phyloP scores from a whole-genome alignment of 2,113 vertebrate species.

The Percina caprodes region DNA sequence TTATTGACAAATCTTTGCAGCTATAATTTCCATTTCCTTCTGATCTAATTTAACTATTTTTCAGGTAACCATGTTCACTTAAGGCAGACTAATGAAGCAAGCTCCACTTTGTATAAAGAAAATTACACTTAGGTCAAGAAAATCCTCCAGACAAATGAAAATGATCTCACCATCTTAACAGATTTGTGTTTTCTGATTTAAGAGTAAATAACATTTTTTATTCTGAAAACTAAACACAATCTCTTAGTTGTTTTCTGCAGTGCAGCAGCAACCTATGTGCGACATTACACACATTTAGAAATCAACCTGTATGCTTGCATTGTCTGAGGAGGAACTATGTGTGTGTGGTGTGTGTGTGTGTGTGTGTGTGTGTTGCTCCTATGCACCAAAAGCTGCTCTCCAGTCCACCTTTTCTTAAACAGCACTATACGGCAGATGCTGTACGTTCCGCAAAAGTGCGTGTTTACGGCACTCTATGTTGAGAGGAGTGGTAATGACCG shows the following conservation, averaged over 20 bases:
- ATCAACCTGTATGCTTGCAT: conserved; percentile 23
- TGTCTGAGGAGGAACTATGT: conserved; percentile 24
- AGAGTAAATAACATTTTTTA: conserved; percentile 19
- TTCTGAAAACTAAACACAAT: conserved; percentile 6
- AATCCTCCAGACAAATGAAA: conserved; percentile 19
- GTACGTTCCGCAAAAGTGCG: conserved; percentile 5
- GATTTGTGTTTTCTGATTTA: neutral
- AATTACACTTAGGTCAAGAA: conserved; percentile 14
- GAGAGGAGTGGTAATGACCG: conserved; percentile 43
- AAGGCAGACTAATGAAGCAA: neutral
- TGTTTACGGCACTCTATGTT: conserved; percentile 35
- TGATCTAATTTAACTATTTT: neutral
- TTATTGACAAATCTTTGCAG: too few species aligned
- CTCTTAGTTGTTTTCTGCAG: conserved; percentile 27
- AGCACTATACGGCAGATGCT: neutral
- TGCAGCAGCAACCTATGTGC: conserved; percentile 29
- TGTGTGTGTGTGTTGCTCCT: conserved; percentile 38
- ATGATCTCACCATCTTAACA: conserved; percentile 19
- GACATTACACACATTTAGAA: conserved; percentile 50
- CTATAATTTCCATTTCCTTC: neutral
- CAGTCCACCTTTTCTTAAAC: conserved; percentile 29
- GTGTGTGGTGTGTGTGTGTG: conserved; percentile 36
- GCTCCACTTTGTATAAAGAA: conserved; percentile 14
- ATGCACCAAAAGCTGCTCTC: conserved; percentile 42
- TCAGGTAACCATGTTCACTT: neutral